A percentile compares a stretch with the other conserved stretches of the same genome.
Conservation (phyloP, 2,797 vertebrate genomes). For the Galago senegalensis region DNA sequence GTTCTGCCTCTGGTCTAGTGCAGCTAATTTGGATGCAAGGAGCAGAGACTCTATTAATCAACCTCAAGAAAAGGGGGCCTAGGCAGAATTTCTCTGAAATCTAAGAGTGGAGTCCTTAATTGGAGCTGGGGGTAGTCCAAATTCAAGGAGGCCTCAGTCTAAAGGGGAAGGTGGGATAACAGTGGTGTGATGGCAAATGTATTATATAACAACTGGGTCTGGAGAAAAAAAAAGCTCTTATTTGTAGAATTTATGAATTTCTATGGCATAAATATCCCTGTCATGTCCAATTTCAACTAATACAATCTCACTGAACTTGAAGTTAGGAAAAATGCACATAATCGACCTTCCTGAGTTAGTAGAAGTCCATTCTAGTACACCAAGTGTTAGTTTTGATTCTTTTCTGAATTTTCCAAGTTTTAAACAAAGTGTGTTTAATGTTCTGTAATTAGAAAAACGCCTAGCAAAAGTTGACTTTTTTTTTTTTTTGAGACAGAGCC, state of each 20-base stretch:
- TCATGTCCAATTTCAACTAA: neutral
- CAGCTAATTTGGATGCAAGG: neutral
- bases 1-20: neutral
- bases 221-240: neutral
- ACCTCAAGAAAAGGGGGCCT: neutral
- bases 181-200: neutral
- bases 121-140: neutral
- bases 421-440: neutral
- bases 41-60: neutral
- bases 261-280: neutral
- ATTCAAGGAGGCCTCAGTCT: neutral
- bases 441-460: neutral
- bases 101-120: neutral
- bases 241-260: neutral
- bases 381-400: neutral
- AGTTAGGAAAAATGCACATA: neutral
- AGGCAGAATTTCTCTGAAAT: slow-evolving; percentile 6
- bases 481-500: no score
- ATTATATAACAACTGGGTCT: neutral
- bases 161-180: neutral
- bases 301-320: neutral
- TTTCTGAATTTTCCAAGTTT: slow-evolving; percentile 21
- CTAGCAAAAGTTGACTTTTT: neutral
- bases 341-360: neutral
- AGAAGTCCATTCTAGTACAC: neutral